A percentile compares a stretch with the other conserved stretches of the same genome.
These are phyloP conservation scores for Paedocypris sp. DNA, from an alignment of 2,113 vertebrate species.

Conservation along the genomic window DNA sequence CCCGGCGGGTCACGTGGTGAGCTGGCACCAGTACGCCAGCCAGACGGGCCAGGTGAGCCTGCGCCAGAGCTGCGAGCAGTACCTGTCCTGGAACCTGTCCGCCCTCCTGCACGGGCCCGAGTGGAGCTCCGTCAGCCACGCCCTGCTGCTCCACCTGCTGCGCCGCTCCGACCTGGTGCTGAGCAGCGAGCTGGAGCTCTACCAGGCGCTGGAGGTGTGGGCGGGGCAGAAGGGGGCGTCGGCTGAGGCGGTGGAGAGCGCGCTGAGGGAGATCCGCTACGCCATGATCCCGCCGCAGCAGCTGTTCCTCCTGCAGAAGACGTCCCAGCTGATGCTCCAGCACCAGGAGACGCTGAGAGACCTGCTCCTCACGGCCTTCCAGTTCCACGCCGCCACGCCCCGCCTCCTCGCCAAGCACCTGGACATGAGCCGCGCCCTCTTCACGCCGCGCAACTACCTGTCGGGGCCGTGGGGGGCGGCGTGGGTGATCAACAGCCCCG, in stretches of 20 bases:
- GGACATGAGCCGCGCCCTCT: constrained; percentile 88
- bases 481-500: constrained; percentile 91
- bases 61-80: constrained; percentile 84
- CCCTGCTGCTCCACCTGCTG: constrained; percentile 79
- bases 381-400: constrained; percentile 88
- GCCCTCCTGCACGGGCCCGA: constrained; percentile 75
- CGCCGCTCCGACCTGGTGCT: constrained; percentile 88
- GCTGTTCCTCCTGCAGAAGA: constrained; percentile 83
- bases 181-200: constrained; percentile 86
- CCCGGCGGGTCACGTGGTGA: constrained; percentile 75
- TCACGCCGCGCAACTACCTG: constrained; percentile 92
- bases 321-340: constrained; percentile 70
- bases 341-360: constrained; percentile 70
- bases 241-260: constrained; percentile 56
- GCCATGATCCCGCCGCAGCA: constrained; percentile 87
- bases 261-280: constrained; percentile 77
- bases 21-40: constrained; percentile 89
- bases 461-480: constrained; percentile 80
- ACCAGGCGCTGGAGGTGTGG: constrained; percentile 80
- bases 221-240: constrained; percentile 68
- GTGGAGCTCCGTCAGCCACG: constrained; percentile 76
- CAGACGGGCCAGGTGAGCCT: constrained; percentile 68
- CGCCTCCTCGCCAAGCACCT: constrained; percentile 89
- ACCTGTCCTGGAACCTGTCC: constrained; percentile 92
- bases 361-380: constrained; percentile 88